Percentiles rank a stretch among this genome's conserved stretches.
Conservation (phyloP, 2,113 vertebrate species). For the Oncorhynchus keta region DNA sequence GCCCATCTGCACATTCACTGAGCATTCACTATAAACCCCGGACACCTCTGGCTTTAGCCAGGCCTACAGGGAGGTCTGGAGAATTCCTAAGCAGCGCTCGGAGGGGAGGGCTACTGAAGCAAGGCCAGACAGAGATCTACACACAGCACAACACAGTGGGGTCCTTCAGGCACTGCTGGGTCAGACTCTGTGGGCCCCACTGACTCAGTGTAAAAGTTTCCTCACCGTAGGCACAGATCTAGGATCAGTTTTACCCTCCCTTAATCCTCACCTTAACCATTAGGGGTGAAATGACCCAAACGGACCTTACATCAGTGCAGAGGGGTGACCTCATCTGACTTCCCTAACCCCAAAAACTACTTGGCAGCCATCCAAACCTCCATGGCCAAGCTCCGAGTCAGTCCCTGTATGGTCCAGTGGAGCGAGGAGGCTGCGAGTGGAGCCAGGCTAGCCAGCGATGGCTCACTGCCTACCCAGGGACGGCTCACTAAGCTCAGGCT, state of each 20-base stretch:
- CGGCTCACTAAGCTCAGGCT: too few relatives aligned
- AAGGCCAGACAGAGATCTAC: neutral
- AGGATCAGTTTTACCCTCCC: constrained; percentile 23
- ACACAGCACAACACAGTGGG: constrained; percentile 3
- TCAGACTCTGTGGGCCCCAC: constrained; percentile 31
- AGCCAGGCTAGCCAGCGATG: neutral
- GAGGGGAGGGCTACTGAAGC: constrained; percentile 25
- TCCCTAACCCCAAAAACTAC: neutral
- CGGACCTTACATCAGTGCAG: neutral
- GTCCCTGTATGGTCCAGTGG: neutral
- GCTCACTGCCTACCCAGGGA: neutral
- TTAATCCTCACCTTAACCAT: constrained; percentile 17
- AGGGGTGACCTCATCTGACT: neutral
- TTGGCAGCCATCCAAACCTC: too few relatives aligned
- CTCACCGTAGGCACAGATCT: constrained; percentile 25
- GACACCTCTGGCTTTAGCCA: constrained; percentile 2
- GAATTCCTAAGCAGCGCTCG: constrained; percentile 7
- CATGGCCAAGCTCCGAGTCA: too few relatives aligned
- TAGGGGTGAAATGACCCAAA: neutral
- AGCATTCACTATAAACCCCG: constrained; percentile 11
- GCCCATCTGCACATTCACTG: constrained; percentile 18
- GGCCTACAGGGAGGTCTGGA: neutral
- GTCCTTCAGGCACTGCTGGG: constrained; percentile 35
- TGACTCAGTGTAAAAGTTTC: constrained; percentile 30
- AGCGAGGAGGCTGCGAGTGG: neutral